phyloP scores from a whole-genome alignment of 2,888 invertebrate species.

The Lithodes maja region DNA sequence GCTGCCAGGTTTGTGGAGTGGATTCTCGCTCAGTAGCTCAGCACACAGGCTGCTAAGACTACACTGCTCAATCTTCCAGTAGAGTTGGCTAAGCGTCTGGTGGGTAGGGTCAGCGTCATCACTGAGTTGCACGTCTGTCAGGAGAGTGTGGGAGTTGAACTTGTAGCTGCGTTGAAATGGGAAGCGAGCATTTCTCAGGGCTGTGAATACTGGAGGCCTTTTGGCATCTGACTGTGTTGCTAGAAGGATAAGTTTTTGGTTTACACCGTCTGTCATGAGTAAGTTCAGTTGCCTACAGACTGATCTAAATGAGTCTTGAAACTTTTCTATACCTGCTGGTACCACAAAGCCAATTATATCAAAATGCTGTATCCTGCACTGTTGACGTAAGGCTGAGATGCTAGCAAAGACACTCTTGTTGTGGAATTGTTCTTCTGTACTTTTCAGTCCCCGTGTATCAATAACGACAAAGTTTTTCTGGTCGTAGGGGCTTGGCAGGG shows the following conservation, averaged over 20 bases:
- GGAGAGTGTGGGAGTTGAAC: constrained; percentile 41
- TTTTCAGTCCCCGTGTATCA: constrained; percentile 29
- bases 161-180: not conserved
- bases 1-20: too few species aligned
- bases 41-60: constrained; percentile 15
- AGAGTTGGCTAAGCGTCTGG: constrained; percentile 13
- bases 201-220: constrained; percentile 9
- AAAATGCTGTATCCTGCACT: not conserved
- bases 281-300: constrained; percentile 36
- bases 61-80: constrained; percentile 47
- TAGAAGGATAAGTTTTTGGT: constrained; percentile 23
- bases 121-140: not conserved
- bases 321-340: constrained; percentile 7
- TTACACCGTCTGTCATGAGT: not conserved
- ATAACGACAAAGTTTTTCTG: constrained; percentile 33
- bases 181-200: constrained; percentile 23
- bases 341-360: constrained; percentile 30
- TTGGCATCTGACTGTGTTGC: constrained; percentile 35
- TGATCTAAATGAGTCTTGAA: constrained; percentile 38
- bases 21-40: constrained; percentile 1
- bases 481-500: constrained; percentile 9
- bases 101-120: not conserved
- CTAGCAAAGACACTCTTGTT: constrained; percentile 32
- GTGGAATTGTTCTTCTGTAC: constrained; percentile 24
- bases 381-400: not conserved